phyloP scores from a whole-genome alignment of 2,113 vertebrate genomes.

The Spea bombifrons region DNA sequence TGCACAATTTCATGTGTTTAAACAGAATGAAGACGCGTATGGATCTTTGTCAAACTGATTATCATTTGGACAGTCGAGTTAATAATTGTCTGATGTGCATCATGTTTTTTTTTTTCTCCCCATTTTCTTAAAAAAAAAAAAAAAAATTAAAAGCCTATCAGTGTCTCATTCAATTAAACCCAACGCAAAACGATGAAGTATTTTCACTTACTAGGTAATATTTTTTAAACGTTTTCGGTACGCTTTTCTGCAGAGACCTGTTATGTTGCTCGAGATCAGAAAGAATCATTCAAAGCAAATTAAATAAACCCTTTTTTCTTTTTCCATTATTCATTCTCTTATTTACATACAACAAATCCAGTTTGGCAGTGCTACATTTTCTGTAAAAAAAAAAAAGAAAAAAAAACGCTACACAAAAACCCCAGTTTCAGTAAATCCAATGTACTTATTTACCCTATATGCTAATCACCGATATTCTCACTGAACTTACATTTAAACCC shows the following conservation, averaged over 20 bases:
- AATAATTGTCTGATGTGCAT: constrained; percentile 77
- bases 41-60: constrained; percentile 82
- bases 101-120: constrained; percentile 47
- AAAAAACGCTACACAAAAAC: constrained; percentile 3
- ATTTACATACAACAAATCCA: constrained; percentile 6
- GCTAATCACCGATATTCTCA: constrained; percentile 36
- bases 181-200: constrained; percentile 30
- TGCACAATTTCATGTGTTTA: constrained; percentile 86
- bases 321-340: neutral
- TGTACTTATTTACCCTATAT: constrained; percentile 25
- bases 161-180: constrained; percentile 38
- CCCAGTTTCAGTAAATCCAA: constrained; percentile 9
- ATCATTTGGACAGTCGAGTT: constrained; percentile 78
- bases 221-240: constrained; percentile 40
- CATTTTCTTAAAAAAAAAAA: neutral
- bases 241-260: constrained; percentile 17
- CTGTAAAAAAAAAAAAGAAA: neutral
- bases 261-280: constrained; percentile 8
- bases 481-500: constrained; percentile 27
- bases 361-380: constrained; percentile 8
- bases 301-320: neutral
- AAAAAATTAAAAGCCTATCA: constrained; percentile 27
- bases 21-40: constrained; percentile 77
- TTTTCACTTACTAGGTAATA: constrained; percentile 18
- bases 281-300: neutral